Evolutionary conservation across 2,797 vertebrate species (phyloP).

Genomic region (Gobio occitaniae): DNA sequence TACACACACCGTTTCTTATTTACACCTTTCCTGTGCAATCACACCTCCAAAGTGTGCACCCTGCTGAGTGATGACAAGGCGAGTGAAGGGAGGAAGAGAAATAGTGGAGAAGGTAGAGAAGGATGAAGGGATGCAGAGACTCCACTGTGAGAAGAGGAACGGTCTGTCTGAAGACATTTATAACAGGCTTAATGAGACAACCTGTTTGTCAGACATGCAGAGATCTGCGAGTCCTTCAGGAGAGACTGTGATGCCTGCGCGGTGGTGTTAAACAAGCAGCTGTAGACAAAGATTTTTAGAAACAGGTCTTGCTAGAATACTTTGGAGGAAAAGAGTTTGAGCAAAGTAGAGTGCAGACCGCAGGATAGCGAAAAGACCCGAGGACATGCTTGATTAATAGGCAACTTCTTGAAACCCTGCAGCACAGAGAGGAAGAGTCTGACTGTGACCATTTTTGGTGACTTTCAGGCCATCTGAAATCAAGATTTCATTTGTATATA

Average conservation of each 20-base stretch:
- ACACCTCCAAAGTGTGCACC: slow-evolving; percentile 47
- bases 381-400: slow-evolving; percentile 42
- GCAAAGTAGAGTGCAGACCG: background rate
- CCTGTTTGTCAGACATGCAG: slow-evolving; percentile 56
- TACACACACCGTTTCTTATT: slow-evolving; percentile 53
- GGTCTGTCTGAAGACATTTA: slow-evolving; percentile 58
- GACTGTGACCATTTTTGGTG: background rate
- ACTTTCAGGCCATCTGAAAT: background rate
- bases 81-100: slow-evolving; percentile 4
- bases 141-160: slow-evolving; percentile 20
- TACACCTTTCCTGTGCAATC: slow-evolving; percentile 55
- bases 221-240: slow-evolving; percentile 33
- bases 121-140: slow-evolving; percentile 21
- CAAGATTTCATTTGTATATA: background rate
- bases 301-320: slow-evolving; percentile 35
- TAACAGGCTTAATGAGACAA: slow-evolving; percentile 62
- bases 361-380: slow-evolving; percentile 6
- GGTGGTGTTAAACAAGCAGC: slow-evolving; percentile 43
- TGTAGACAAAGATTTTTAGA: slow-evolving; percentile 40
- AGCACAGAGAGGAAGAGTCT: slow-evolving; percentile 21
- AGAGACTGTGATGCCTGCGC: background rate
- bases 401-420: background rate
- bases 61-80: slow-evolving; percentile 38
- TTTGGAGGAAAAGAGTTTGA: background rate
- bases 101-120: slow-evolving; percentile 20